Evolutionary conservation across 2,888 invertebrate genomes (phyloP), one percentile per base, ranked within the genome.

Genomic region (Neria commutata): DNA sequence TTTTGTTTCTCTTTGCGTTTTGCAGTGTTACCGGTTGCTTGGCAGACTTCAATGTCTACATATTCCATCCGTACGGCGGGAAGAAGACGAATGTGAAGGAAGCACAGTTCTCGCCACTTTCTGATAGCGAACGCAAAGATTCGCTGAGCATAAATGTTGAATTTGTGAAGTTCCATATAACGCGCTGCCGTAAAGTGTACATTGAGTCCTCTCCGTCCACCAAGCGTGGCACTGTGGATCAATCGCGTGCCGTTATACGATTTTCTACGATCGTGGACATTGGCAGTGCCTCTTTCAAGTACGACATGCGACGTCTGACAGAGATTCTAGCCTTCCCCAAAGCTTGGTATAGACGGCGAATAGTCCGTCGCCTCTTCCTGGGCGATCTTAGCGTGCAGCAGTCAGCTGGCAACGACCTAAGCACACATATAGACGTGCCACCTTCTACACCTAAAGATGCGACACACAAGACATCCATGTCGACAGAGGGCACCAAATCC

Each of bases 321-420:
- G 99, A 99, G 84, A 97, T 99, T 74, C 84, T 99, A 59, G 96
- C 97, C 0, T 98, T 99, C 80, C 98, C 98, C 0, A 96, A 96
- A 83, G 98, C 98, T 14, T 99, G 99, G 99, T 99, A 99, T 82
- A 85, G 98, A 2, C 87, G 95, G 37, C 93, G 93, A 67, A 94
- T 99, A 72, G 95, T 98, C 25, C 85, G 96, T 6, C 85, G 96
- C 23, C 86, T 98, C 75, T 97, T 97, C 83, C 86, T 97, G 52
- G 97, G 99, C 0, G 98, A 99, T 82, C 86, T 96, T 56, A 93
- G 91, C 75, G 85, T 88, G 69, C 78, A 79, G 23, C 75, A 74
- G 23, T 62, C 69, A 16, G 71, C 70, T 3, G 67, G 58, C 48
- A 70, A 61, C 58, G 76, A 73, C 11, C 59, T 64, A 2, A n/a